Conservation (phyloP, 2,888 invertebrate species). For the Orthonychiurus folsomi region DNA sequence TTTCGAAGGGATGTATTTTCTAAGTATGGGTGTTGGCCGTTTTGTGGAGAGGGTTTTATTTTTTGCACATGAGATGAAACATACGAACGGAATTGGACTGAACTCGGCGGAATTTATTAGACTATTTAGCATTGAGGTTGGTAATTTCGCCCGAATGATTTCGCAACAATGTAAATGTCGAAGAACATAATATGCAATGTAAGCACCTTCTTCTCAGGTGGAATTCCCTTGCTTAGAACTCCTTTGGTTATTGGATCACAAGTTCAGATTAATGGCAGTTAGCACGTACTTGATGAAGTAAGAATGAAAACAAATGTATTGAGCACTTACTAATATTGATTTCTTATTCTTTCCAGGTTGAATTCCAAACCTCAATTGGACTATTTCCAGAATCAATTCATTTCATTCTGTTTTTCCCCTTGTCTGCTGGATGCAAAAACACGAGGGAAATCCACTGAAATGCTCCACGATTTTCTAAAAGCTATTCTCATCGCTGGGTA, state of each 20-base stretch:
- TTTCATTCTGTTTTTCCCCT: conserved; percentile 27
- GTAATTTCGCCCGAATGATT: too few relatives aligned
- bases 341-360: conserved; percentile 5
- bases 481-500: conserved; percentile 21
- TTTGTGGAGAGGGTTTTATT: conserved; percentile 11
- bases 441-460: conserved; percentile 16
- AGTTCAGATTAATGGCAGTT: conserved; percentile 23
- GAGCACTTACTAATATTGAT: background rate
- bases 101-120: conserved; percentile 11
- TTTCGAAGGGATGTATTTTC: background rate
- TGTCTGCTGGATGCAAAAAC: conserved; percentile 13
- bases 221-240: conserved; percentile 32
- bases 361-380: conserved; percentile 14
- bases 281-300: conserved; percentile 29
- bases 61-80: conserved; percentile 18
- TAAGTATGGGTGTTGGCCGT: background rate
- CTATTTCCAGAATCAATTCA: conserved; percentile 23
- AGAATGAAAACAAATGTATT: conserved; percentile 12
- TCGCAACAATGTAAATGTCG: too few relatives aligned
- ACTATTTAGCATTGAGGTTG: conserved; percentile 19
- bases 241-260: conserved; percentile 26
- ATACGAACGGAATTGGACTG: conserved; percentile 17
- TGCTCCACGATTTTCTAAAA: conserved; percentile 29
- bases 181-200: too few relatives aligned
- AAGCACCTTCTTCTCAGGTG: conserved; percentile 20